Conservation (phyloP, 2,797 vertebrate genomes). For the Mus minutoides region DNA sequence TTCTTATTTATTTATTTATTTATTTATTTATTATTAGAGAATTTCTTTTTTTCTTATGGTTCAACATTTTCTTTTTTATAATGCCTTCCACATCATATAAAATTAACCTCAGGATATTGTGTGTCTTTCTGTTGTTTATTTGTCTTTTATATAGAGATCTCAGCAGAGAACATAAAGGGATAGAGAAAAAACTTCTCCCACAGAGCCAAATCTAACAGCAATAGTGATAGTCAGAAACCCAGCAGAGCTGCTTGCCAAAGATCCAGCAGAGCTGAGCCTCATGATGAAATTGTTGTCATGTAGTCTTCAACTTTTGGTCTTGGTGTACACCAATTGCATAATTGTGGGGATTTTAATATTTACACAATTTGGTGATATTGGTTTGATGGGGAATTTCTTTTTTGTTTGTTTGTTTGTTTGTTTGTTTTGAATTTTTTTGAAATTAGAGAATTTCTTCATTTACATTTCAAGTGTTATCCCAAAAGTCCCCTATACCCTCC, state of each 20-base stretch:
- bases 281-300: background rate
- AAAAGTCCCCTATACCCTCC: too few relatives aligned
- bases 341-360: background rate
- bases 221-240: background rate
- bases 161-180: background rate
- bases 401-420: too few relatives aligned
- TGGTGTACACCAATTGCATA: background rate
- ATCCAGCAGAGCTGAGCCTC: background rate
- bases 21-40: too few relatives aligned
- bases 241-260: background rate
- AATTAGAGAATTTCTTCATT: too few relatives aligned
- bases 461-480: too few relatives aligned
- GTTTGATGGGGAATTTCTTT: background rate
- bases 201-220: background rate
- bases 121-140: background rate
- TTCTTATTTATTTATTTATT: too few relatives aligned
- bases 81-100: background rate
- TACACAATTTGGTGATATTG: background rate
- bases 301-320: background rate
- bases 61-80: background rate
- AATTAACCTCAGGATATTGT: background rate
- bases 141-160: background rate
- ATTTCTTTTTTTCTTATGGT: too few relatives aligned
- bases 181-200: background rate
- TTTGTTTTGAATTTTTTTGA: too few relatives aligned